Evolutionary conservation across 1,140 invertebrate genomes (phyloP), one percentile per base, ranked within the genome.

Genomic region (Idris sp.): DNA sequence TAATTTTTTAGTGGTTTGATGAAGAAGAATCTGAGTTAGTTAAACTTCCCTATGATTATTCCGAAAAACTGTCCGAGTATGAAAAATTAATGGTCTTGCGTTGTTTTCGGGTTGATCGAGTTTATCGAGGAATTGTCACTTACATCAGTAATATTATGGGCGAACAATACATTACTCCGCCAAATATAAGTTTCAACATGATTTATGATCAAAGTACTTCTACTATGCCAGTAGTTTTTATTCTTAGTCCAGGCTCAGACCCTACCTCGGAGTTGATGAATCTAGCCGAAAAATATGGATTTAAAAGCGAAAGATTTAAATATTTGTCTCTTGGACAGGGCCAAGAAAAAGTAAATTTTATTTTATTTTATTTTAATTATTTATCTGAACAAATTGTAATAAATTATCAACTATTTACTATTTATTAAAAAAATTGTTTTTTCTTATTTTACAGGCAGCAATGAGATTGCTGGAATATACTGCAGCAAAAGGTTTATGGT

Each of bases 231-330:
- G 92, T n/a, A 91, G 96, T 36, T 96, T 97, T 81, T 97, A 94
- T 97, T 48, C 87, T 97, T 9, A 96, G 94, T 79, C 94, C 95
- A 6, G 95, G 95, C 0, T 95, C 95, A 0, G 95, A 98, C 88
- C 95, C 95, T 13, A 94, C 94, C 0, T 91, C 90, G 36, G 95
- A 97, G 81, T 83, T 98, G n/a, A 93, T 95, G 89, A 97, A 96
- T 85, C 81, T 97, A 13, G 95, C 93, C 0, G 93, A 96, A 38
- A 87, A 87, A 59, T 89, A 86, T 49, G 92, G 92, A 11, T 93
- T 91, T 76, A 91, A 91, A 1, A 91, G 90, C 33, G 92, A 91
- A 49, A 93, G 92, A 77, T 93, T 97, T 71, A 92, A 92, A 79
- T 93, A 94, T 79, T 88, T 97, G 6, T 97, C 95, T 0, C 89